Percentiles rank a stretch among this genome's conserved stretches.
Evolutionary conservation across 2,888 invertebrate genomes (phyloP).

Genomic region (Calliphora vomitoria): DNA sequence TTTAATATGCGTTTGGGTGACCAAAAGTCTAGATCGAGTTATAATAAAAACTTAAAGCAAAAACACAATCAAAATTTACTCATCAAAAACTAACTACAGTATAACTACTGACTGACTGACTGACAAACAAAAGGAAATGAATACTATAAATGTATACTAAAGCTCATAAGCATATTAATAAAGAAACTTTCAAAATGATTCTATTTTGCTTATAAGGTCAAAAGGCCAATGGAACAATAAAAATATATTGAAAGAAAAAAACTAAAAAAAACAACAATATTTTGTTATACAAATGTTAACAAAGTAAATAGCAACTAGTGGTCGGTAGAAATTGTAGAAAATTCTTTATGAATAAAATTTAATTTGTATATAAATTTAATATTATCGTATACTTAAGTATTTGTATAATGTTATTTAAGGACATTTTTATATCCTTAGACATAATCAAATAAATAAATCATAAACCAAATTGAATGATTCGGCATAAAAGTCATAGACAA

Average conservation of each 20-base stretch:
- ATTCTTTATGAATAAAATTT: neutral
- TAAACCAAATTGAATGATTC: neutral
- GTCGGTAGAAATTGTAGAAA: neutral
- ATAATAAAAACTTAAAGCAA: conserved; percentile 58
- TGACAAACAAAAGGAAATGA: conserved; percentile 13
- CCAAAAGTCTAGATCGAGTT: conserved; percentile 59
- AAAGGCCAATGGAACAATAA: conserved; percentile 1
- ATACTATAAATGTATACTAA: neutral
- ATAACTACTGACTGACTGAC: neutral
- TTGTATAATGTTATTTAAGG: neutral
- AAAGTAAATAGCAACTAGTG: conserved; percentile 41
- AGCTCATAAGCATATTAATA: conserved; percentile 49
- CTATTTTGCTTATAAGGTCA: conserved; percentile 1
- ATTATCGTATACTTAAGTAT: neutral
- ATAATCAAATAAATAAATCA: neutral
- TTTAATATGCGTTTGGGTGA: conserved; percentile 61
- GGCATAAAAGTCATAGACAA: neutral
- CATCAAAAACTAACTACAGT: conserved; percentile 49
- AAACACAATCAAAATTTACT: conserved; percentile 52
- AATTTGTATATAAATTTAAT: conserved; percentile 9
- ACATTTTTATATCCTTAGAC: neutral
- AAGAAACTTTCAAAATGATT: conserved; percentile 29
- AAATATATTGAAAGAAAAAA: neutral
- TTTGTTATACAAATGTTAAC: neutral
- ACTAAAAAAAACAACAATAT: neutral